These are phyloP conservation scores for Tapirus indicus DNA, from an alignment of 2,797 vertebrate genomes.

Conservation along the genomic window DNA sequence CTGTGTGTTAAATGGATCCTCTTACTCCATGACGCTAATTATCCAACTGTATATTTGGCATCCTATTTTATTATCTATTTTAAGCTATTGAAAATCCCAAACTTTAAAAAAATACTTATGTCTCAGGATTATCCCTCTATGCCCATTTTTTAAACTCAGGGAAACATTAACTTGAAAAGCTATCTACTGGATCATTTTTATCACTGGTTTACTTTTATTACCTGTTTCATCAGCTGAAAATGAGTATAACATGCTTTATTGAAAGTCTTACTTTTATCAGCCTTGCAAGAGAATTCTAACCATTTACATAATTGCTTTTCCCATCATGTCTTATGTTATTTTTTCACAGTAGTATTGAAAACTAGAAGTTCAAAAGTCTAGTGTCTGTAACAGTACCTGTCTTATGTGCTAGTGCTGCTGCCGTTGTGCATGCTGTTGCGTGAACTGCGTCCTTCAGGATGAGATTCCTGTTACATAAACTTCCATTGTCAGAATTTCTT, in stretches of 20 bases:
- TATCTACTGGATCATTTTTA: background rate
- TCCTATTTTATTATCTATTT: constrained; percentile 16
- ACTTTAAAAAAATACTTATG: background rate
- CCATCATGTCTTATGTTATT: constrained; percentile 89
- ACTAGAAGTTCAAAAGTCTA: constrained; percentile 56
- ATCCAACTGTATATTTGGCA: background rate
- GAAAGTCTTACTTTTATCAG: background rate
- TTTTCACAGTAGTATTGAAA: constrained; percentile 68
- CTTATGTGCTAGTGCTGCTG: constrained; percentile 6
- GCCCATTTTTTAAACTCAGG: constrained; percentile 30
- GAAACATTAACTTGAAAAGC: constrained; percentile 33
- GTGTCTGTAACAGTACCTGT: constrained; percentile 64
- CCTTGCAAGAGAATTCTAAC: constrained; percentile 45
- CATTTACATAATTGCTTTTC: constrained; percentile 54
- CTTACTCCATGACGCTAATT: constrained; percentile 5
- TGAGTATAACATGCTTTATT: constrained; percentile 3
- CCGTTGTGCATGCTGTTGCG: background rate
- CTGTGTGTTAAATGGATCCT: constrained; percentile 13
- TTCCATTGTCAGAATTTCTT: constrained; percentile 56
- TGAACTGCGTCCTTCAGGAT: constrained; percentile 77
- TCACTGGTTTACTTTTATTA: background rate
- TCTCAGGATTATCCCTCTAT: background rate
- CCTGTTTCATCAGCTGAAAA: constrained; percentile 26
- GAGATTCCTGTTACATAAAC: constrained; percentile 58
- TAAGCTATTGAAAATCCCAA: constrained; percentile 35